Percentiles rank a stretch among this genome's conserved stretches.
Evolutionary conservation across 2,113 vertebrate genomes (phyloP).

Genomic region (Aldabrachelys gigantea): DNA sequence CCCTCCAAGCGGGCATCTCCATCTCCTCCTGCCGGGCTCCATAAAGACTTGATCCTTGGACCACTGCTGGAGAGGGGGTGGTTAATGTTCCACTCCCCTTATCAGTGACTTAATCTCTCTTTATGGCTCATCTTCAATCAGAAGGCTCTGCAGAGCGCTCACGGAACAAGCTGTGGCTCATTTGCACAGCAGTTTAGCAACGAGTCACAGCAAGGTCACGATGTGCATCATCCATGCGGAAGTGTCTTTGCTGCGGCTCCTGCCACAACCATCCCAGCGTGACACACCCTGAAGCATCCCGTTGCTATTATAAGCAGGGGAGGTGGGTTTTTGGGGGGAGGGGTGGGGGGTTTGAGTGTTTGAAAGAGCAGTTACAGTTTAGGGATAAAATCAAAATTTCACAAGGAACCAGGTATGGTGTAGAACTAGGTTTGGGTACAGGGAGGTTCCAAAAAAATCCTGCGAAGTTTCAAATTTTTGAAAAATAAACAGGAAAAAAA

Average conservation of each 20-base stretch:
- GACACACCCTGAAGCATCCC: no score
- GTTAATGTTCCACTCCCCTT: slow-evolving; percentile 22
- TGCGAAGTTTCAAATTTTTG: no score
- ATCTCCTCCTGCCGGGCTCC: not conserved
- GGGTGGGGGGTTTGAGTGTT: no score
- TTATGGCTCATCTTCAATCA: not conserved
- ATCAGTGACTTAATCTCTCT: not conserved
- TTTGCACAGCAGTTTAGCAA: not conserved
- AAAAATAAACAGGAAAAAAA: no score
- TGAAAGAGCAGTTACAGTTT: no score
- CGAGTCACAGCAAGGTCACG: not conserved
- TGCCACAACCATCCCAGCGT: not conserved
- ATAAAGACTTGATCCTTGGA: slow-evolving; percentile 7
- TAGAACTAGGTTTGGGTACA: not conserved
- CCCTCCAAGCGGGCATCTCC: slow-evolving; percentile 28
- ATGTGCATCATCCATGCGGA: no score
- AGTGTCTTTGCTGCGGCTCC: not conserved
- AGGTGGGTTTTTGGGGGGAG: no score
- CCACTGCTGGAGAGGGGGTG: not conserved
- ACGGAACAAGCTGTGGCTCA: not conserved
- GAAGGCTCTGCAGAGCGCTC: not conserved
- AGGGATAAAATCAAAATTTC: no score
- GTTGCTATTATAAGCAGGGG: no score
- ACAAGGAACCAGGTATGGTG: not conserved
- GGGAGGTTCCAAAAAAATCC: no score